A percentile compares a stretch with the other conserved stretches of the same genome.
Evolutionary conservation across 1,140 invertebrate species (phyloP).

Genomic region (Stegodyphus dumicola): DNA sequence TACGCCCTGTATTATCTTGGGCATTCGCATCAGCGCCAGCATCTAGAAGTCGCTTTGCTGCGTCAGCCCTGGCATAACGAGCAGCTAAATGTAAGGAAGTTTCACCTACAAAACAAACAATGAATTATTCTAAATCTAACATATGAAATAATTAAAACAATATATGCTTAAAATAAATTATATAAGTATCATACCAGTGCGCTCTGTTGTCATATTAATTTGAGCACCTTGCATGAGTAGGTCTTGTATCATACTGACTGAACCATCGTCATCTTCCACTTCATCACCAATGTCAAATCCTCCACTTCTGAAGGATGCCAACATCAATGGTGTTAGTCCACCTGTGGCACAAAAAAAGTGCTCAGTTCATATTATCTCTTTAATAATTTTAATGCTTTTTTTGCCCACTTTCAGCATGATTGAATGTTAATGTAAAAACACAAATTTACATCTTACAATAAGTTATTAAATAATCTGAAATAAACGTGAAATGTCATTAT

Average conservation of each 20-base stretch:
- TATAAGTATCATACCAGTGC: conserved; percentile 75
- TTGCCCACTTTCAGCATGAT: too few relatives aligned
- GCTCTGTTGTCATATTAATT: conserved; percentile 91
- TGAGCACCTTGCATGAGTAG: conserved; percentile 91
- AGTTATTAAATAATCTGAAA: too few relatives aligned
- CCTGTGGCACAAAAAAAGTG: conserved; percentile 64
- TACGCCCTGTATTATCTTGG: conserved; percentile 92
- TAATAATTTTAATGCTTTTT: not conserved
- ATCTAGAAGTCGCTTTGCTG: conserved; percentile 91
- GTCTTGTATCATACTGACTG: conserved; percentile 84
- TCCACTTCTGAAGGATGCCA: conserved; percentile 75
- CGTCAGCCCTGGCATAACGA: conserved; percentile 90
- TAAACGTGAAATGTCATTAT: too few relatives aligned
- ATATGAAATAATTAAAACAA: not conserved
- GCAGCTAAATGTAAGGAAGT: conserved; percentile 94
- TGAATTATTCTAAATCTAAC: not conserved
- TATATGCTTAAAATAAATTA: not conserved
- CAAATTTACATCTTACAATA: too few relatives aligned
- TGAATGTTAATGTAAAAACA: too few relatives aligned
- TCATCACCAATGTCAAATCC: conserved; percentile 56
- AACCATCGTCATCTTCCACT: conserved; percentile 60
- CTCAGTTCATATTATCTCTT: not conserved
- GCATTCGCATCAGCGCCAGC: conserved; percentile 95
- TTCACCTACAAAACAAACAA: conserved; percentile 71
- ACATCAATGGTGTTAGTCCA: conserved; percentile 95